Base-by-base conservation (phyloP, 2,113 vertebrate species). In the Dicaeum eximium region DNA sequence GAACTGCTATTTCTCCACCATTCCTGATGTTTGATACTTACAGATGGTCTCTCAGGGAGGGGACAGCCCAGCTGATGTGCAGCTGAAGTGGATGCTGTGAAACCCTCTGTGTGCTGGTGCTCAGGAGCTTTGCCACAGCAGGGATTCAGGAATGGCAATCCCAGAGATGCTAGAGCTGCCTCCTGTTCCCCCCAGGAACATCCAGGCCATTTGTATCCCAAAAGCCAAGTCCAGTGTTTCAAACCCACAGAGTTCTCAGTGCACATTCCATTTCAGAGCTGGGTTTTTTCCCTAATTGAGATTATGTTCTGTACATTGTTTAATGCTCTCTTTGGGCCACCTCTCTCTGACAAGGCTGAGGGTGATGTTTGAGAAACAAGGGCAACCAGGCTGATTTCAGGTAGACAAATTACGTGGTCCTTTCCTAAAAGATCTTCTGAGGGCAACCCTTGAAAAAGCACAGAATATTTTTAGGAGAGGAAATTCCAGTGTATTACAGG, bases 151-250 rank as follows among this genome's bases (percentile, higher is more conserved):
- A 80, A 21, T 35, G 28, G 4, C 11, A 2, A 44, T 86, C 82
- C 80, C 83, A 73, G 69, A 80, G 90, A 82, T 92, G 92, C 93
- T 88, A 47, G 48, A 86, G 65, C 78, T 96, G 67, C 67, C 71
- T 80, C 67, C 67, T 81, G 14, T 50, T 88, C 82, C 67, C 50
- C 25, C 44, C 61, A 33, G 82, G 50, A 69, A 33, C 80, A 62
- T 35, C 48, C 28, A 42, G 58, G 78, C 38, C 25, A 3, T 80
- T 85, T 53, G 28, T 27, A 31, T 72, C 58, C 7, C 1, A 86
- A 67, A 92, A 94, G 10, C 12, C 25, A 71, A 80, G 56, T 71
- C 44, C 56, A 8, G 8, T 8, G 16, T 88, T 86, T 81, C 44
- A 74, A 51, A n/a, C 35, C 45, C 23, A 1, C 73, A 61, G 21